A percentile compares a stretch with the other conserved stretches of the same genome.
Evolutionary conservation across 1,140 invertebrate species (phyloP).

Genomic region (Manduca sexta): DNA sequence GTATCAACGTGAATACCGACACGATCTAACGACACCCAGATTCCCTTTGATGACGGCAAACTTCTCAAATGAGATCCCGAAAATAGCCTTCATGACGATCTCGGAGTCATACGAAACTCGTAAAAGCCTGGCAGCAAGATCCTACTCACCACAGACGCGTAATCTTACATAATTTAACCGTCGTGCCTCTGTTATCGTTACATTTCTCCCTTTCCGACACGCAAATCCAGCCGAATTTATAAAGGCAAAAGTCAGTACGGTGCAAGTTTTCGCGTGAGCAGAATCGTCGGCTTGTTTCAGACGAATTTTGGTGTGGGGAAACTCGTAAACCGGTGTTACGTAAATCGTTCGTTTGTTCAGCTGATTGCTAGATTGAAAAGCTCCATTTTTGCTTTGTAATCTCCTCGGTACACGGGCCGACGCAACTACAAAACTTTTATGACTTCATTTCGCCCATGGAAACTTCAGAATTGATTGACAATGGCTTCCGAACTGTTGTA

Average conservation of each 20-base stretch:
- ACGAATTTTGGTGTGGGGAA: conserved; percentile 30
- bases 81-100: conserved; percentile 49
- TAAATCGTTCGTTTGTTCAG: conserved; percentile 58
- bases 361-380: conserved; percentile 57
- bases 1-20: conserved; percentile 5
- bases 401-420: conserved; percentile 9
- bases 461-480: not conserved
- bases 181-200: conserved; percentile 41
- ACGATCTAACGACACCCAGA: conserved; percentile 40
- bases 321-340: conserved; percentile 46
- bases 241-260: conserved; percentile 46
- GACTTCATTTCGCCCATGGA: conserved; percentile 6
- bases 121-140: conserved; percentile 50
- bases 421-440: conserved; percentile 5
- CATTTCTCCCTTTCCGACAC: conserved; percentile 52
- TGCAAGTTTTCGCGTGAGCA: conserved; percentile 38
- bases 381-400: conserved; percentile 36
- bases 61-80: conserved; percentile 52
- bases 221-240: conserved; percentile 46
- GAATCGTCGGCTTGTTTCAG: conserved; percentile 37
- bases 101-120: conserved; percentile 54
- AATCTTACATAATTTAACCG: conserved; percentile 53
- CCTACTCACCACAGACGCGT: conserved; percentile 28
- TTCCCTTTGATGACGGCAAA: conserved; percentile 50
- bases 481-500: too few relatives aligned